Conservation (phyloP, 2,888 invertebrate species). For the Subacronicta megacephala region DNA sequence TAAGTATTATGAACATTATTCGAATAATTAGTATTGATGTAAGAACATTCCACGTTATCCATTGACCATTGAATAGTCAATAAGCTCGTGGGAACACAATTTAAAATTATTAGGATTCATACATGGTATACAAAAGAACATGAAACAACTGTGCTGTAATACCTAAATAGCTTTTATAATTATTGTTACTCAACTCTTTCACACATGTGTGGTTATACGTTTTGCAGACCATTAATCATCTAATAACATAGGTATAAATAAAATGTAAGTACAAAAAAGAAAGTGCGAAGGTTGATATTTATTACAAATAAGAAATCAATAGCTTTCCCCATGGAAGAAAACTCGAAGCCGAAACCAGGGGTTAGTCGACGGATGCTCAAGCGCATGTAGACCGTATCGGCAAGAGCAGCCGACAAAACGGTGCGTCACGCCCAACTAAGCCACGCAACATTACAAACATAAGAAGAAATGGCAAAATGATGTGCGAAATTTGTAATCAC, state of each 20-base stretch:
- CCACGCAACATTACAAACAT: constrained; percentile 77
- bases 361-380: constrained; percentile 78
- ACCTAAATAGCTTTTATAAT: constrained; percentile 55
- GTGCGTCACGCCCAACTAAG: constrained; percentile 83
- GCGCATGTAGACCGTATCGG: constrained; percentile 86
- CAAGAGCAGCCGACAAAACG: constrained; percentile 84
- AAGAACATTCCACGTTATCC: constrained; percentile 59
- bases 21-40: constrained; percentile 76
- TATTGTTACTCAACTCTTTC: constrained; percentile 43
- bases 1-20: constrained; percentile 71
- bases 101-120: constrained; percentile 66
- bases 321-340: constrained; percentile 65
- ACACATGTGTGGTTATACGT: constrained; percentile 39
- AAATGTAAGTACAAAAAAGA: constrained; percentile 27
- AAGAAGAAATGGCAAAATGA: constrained; percentile 67
- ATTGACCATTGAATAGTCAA: constrained; percentile 77
- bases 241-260: constrained; percentile 17
- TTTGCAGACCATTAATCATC: constrained; percentile 25
- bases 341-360: constrained; percentile 75
- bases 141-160: constrained; percentile 59
- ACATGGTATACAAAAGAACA: constrained; percentile 49
- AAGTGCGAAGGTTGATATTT: constrained; percentile 44
- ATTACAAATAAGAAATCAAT: constrained; percentile 62
- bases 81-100: constrained; percentile 76
- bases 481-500: constrained; percentile 69